Conservation (phyloP, 2,888 invertebrate genomes). For the Harpalus rufipes region DNA sequence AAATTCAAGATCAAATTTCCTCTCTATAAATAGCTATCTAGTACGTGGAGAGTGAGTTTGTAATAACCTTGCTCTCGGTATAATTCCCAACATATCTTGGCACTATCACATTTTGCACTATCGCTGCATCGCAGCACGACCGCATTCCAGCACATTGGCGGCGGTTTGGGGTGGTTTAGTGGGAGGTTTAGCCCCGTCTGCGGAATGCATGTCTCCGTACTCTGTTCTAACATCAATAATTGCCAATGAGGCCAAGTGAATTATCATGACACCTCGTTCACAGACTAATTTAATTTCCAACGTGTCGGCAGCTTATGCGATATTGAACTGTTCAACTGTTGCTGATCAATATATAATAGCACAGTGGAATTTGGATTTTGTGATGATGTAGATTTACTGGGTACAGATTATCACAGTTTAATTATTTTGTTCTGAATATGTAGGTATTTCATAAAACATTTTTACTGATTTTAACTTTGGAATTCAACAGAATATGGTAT, state of each 20-base stretch:
- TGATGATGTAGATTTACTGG: no score
- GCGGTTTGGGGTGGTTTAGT: neutral
- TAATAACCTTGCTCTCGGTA: neutral
- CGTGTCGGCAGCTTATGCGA: neutral
- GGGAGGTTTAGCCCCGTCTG: neutral
- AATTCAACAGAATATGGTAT: no score
- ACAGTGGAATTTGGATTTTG: neutral
- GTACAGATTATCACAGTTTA: no score
- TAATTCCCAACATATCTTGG: neutral
- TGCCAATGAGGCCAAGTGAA: constrained; percentile 48
- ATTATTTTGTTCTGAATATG: no score
- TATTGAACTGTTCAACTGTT: constrained; percentile 25
- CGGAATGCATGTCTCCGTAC: constrained; percentile 38
- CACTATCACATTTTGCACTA: constrained; percentile 22
- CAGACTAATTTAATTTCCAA: constrained; percentile 35
- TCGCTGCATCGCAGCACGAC: constrained; percentile 8
- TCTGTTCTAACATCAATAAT: constrained; percentile 46
- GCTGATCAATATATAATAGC: constrained; percentile 11
- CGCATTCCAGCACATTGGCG: constrained; percentile 25
- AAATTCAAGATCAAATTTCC: neutral
- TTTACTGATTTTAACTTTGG: no score
- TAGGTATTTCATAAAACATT: no score
- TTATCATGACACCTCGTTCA: constrained; percentile 43
- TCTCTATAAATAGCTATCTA: neutral
- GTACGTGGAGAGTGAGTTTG: neutral